Conservation (phyloP, 2,888 invertebrate genomes). For the Ormyrus rosae region DNA sequence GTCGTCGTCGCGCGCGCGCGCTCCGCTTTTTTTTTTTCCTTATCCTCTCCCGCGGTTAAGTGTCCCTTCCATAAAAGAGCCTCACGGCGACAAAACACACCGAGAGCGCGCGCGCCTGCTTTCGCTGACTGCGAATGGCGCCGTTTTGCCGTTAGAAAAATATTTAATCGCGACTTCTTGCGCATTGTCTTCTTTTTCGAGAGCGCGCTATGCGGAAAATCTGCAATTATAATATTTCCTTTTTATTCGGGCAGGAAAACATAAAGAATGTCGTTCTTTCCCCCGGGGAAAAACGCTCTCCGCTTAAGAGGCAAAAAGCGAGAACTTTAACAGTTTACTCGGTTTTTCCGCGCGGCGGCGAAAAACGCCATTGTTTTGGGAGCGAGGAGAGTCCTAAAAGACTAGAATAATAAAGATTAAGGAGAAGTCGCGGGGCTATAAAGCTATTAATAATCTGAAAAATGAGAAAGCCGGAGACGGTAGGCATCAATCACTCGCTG, state of each 20-base stretch:
- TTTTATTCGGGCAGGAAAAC: constrained; percentile 34
- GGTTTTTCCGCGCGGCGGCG: not conserved
- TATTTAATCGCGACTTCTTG: constrained; percentile 1
- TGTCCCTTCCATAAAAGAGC: too few relatives aligned
- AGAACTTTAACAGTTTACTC: not conserved
- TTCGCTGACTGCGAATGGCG: constrained; percentile 11
- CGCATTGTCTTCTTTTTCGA: constrained; percentile 22
- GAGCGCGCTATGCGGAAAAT: constrained; percentile 28
- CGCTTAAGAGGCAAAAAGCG: not conserved
- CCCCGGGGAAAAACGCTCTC: not conserved
- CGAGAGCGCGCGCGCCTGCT: not conserved
- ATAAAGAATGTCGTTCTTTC: constrained; percentile 32
- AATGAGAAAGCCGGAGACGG: not conserved
- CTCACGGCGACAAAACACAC: too few relatives aligned
- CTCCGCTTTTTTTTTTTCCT: too few relatives aligned
- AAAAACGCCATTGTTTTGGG: too few relatives aligned
- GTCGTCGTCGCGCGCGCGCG: too few relatives aligned
- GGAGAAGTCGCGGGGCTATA: not conserved
- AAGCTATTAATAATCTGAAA: constrained; percentile 29
- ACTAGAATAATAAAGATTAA: too few relatives aligned
- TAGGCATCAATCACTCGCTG: not conserved
- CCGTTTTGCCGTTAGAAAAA: constrained; percentile 18
- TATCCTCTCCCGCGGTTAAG: too few relatives aligned
- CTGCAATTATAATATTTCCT: constrained; percentile 24
- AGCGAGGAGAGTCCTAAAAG: too few relatives aligned